These are phyloP conservation scores for Leuciscus idus DNA, from an alignment of 2,113 vertebrate genomes.

Conservation along the genomic window DNA sequence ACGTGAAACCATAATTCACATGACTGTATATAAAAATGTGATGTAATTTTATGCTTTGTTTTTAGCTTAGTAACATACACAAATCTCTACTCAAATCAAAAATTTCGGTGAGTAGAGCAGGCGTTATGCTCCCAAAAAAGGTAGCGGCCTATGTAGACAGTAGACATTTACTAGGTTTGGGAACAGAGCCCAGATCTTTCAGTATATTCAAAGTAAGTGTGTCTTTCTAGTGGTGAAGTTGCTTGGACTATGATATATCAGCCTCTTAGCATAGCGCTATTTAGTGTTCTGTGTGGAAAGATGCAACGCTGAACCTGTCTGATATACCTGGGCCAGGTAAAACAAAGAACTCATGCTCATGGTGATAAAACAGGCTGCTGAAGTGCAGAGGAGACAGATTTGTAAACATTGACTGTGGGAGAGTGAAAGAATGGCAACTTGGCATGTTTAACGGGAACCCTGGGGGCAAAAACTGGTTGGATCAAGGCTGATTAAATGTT, in stretches of 20 bases:
- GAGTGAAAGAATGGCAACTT: conserved; percentile 41
- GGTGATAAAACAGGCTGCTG: conserved; percentile 21
- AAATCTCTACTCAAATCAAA: background rate
- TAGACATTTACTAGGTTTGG: background rate
- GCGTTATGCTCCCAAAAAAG: background rate
- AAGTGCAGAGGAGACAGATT: conserved; percentile 31
- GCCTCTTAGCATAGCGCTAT: background rate
- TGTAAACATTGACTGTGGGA: conserved; percentile 42
- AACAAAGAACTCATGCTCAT: conserved; percentile 26
- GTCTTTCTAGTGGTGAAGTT: background rate
- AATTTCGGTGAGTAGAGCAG: background rate
- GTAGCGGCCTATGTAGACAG: background rate
- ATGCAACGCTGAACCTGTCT: background rate
- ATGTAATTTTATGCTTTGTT: no score
- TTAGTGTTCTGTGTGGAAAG: background rate
- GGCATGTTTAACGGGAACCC: conserved; percentile 34
- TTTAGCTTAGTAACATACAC: no score
- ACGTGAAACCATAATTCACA: no score
- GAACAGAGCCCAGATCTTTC: background rate
- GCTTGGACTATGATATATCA: background rate
- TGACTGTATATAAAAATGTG: no score
- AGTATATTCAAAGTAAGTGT: background rate
- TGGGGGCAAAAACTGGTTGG: conserved; percentile 29
- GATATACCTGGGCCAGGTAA: conserved; percentile 25
- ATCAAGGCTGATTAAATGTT: conserved; percentile 46